Evolutionary conservation across 1,140 invertebrate genomes (phyloP), one percentile per base, ranked within the genome.

Genomic region (Bombus sibiricus): DNA sequence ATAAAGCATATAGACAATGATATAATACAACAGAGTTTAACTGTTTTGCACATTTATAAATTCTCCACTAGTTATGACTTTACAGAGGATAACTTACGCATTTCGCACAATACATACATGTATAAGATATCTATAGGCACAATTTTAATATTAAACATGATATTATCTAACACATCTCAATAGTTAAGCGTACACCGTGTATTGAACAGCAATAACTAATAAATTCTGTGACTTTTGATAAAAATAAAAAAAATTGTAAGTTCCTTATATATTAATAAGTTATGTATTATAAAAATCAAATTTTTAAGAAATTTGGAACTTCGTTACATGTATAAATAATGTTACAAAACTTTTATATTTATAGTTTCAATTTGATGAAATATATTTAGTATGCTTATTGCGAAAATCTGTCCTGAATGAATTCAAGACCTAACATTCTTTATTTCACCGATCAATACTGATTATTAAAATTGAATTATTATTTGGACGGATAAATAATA

Each of bases 171-270:
- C 41, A 59, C 53, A 75, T 41, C 62, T 75, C 68, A 66, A 76
- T 28, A 62, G 34, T 88, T 82, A 59, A 53, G 59, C 18, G 12
- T 86, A 34, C 15, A 53, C 47, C 47, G 18, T 66, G 62, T 87
- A 84, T 89, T 90, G 77, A 78, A 90, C n/a, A 90, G 41, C 78
- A 89, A 89, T 89, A 81, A 86, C 57, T 72, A 77, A 74, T 34
- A 66, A 34, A 10, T 59, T 77, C 18, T 62, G 15, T 34, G 22
- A 80, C 8, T 68, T 78, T 66, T 43, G 2, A 66, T 68, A 37
- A 73, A 73, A 37, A 69, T 81, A 76, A 59, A 47, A 62, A 75
- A 68, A 41, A 47, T 43, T 34, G 18, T 83, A 75, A 87, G 18
- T n/a, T 77, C 79, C 6, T 62, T 83, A 62, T 62, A 28, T n/a